Conservation (phyloP, 2,888 invertebrate species). For the Poecilobothrus nobilitatus region DNA sequence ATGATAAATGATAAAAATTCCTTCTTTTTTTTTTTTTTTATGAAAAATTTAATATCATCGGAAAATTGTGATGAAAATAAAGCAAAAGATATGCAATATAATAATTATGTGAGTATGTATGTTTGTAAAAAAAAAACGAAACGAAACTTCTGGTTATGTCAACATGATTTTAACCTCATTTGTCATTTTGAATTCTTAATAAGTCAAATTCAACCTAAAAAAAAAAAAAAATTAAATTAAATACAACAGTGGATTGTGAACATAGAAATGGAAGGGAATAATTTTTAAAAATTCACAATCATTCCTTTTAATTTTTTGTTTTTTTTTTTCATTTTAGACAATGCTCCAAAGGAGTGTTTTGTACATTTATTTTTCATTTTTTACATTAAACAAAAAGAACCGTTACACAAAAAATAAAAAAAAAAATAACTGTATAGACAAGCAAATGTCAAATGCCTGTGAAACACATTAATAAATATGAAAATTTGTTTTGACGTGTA, state of each 20-base stretch:
- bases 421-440: neutral
- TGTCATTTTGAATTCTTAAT: neutral
- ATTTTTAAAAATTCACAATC: too few relatives aligned
- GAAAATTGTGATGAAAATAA: neutral
- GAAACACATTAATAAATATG: slow-evolving; percentile 5
- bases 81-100: too few relatives aligned
- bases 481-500: slow-evolving; percentile 1
- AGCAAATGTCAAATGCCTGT: slow-evolving; percentile 6
- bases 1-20: slow-evolving; percentile 1
- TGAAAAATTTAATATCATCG: neutral
- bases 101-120: too few relatives aligned
- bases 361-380: neutral
- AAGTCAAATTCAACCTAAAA: neutral
- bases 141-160: slow-evolving; percentile 5
- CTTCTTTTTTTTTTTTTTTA: neutral
- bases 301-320: too few relatives aligned
- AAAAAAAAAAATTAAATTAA: too few relatives aligned
- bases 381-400: neutral
- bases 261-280: too few relatives aligned
- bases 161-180: slow-evolving; percentile 10
- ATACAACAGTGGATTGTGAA: too few relatives aligned
- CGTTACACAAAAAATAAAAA: neutral
- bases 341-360: neutral
- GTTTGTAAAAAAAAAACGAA: neutral
- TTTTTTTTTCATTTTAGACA: too few relatives aligned